Conservation (phyloP, 1,140 invertebrate species). For the Conus ventricosus region DNA sequence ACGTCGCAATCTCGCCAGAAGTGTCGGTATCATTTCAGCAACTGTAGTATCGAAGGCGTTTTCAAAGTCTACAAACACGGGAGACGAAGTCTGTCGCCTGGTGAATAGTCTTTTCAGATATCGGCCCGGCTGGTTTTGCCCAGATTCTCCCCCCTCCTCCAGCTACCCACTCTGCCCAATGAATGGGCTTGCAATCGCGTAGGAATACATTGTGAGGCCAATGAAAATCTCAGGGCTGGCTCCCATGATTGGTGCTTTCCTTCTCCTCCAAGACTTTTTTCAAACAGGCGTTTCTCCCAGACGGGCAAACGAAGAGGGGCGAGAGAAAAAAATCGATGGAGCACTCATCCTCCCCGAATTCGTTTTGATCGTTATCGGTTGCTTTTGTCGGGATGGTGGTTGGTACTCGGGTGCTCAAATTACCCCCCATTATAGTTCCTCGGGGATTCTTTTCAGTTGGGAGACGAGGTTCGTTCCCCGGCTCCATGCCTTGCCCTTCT, state of each 20-base stretch:
- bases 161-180: neutral
- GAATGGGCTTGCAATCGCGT: slow-evolving; percentile 25
- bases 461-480: neutral
- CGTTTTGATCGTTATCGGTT: slow-evolving; percentile 21
- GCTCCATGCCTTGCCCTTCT: neutral
- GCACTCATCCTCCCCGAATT: neutral
- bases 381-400: neutral
- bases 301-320: neutral
- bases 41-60: slow-evolving; percentile 12
- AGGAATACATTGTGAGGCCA: slow-evolving; percentile 6
- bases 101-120: slow-evolving; percentile 18
- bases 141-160: neutral
- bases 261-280: neutral
- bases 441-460: neutral
- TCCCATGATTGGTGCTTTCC: neutral
- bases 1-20: slow-evolving; percentile 8
- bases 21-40: slow-evolving; percentile 13
- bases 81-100: neutral
- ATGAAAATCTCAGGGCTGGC: neutral
- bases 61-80: slow-evolving; percentile 20
- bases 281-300: neutral
- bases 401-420: slow-evolving; percentile 9
- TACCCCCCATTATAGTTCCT: neutral
- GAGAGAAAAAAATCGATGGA: neutral
- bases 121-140: neutral